These are phyloP conservation scores for Bombus confusus DNA, from an alignment of 1,140 invertebrate species.

Conservation along the genomic window DNA sequence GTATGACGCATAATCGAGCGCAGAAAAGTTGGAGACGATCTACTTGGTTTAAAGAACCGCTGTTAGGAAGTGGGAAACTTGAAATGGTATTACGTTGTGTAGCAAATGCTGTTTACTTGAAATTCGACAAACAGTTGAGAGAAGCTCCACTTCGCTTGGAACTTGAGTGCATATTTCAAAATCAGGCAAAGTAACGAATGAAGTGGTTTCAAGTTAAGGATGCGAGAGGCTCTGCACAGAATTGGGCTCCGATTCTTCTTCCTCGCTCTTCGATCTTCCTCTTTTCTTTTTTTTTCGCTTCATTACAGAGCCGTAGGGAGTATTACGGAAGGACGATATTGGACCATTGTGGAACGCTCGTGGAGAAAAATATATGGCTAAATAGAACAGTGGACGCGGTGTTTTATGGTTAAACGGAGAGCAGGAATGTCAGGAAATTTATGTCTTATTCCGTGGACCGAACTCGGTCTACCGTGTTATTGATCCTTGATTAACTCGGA, in stretches of 20 bases:
- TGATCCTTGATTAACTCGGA: constrained; percentile 46
- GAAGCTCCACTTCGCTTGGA: too few relatives aligned
- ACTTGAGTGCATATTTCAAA: too few relatives aligned
- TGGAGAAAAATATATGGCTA: constrained; percentile 68
- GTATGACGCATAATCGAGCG: too few relatives aligned
- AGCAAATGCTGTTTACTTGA: too few relatives aligned
- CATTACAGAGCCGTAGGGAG: constrained; percentile 23
- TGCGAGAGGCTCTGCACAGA: too few relatives aligned
- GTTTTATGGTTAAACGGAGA: constrained; percentile 61
- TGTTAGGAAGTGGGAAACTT: too few relatives aligned
- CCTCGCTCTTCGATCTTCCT: neutral
- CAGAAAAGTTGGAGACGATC: too few relatives aligned
- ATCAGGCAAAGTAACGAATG: too few relatives aligned
- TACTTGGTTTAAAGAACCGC: too few relatives aligned
- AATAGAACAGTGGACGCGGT: constrained; percentile 55
- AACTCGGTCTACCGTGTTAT: constrained; percentile 46
- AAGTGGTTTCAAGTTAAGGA: too few relatives aligned
- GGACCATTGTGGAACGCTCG: constrained; percentile 59
- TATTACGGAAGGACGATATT: constrained; percentile 63
- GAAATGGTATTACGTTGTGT: too few relatives aligned
- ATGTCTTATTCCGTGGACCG: constrained; percentile 57
- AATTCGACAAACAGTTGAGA: too few relatives aligned
- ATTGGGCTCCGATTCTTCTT: neutral
- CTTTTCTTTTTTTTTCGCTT: neutral
- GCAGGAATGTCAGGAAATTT: constrained; percentile 56